A percentile compares a stretch with the other conserved stretches of the same genome.
These are phyloP conservation scores for Strigops habroptila DNA, from an alignment of 2,113 vertebrate species.

Conservation along the genomic window DNA sequence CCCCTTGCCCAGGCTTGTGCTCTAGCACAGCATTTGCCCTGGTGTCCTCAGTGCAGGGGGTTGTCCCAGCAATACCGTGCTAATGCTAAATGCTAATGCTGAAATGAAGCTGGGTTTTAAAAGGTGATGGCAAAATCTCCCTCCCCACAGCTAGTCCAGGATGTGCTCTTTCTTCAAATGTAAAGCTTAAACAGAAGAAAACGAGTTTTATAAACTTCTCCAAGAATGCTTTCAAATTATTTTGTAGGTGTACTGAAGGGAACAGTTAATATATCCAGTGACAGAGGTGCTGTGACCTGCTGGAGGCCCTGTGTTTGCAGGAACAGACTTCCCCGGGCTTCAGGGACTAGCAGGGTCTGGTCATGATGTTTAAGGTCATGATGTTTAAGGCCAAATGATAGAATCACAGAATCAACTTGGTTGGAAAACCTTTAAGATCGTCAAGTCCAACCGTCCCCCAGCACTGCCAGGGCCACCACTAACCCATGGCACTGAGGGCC, in stretches of 20 bases:
- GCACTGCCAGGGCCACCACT: neutral
- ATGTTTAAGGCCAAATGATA: neutral
- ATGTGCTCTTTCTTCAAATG: neutral
- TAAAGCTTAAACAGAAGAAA: neutral
- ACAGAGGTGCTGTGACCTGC: neutral
- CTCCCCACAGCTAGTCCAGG: neutral
- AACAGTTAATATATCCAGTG: neutral
- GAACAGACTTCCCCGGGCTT: neutral
- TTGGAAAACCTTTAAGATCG: neutral
- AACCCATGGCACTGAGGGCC: neutral
- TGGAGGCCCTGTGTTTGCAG: neutral
- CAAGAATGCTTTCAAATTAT: neutral
- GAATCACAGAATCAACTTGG: neutral
- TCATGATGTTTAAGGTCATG: neutral
- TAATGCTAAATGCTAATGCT: neutral
- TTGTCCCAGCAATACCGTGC: neutral
- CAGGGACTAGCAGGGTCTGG: neutral
- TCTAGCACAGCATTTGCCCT: neutral
- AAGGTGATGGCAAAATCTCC: neutral
- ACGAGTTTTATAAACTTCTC: neutral
- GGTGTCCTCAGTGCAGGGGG: neutral
- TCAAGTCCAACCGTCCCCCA: neutral
- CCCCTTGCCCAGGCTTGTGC: neutral
- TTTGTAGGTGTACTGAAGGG: neutral
- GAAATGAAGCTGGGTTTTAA: neutral